Base-by-base conservation (phyloP, 1,140 invertebrate genomes). In the Paracyclopina nana region DNA sequence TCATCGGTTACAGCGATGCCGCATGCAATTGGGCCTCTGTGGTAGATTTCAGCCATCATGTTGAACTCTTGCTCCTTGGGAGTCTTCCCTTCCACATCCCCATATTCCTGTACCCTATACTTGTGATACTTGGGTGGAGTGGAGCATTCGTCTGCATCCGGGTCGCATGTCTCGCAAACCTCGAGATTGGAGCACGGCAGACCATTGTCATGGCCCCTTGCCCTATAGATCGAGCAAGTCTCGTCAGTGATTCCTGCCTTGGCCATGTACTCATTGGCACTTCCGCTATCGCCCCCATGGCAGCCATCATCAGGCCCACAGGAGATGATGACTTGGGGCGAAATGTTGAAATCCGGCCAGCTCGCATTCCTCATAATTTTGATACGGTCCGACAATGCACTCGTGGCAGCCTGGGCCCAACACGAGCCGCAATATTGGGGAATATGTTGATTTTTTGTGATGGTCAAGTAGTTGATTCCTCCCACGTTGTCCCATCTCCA, bases 21-120 rank as follows among this genome's bases (percentile, higher is more conserved):
- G 25, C 50, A 52, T 14, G 31, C 16, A 16, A 52, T 52, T 9
- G 50, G 50, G 22, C 50, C 50, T 6, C 50, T n/a, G 9, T 52
- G 43, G 20, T 50, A 44, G 25, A 52, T 52, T 26, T 52, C 50
- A 11, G n/a, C 20, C 50, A 52, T 52, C 50, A 52, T 52, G 11
- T 44, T 25, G 18, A 3, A 4, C 45, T 48, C 45, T 27, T 48
- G 50, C 20, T 44, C 34, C n/a, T 16, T 43, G 38, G 22, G 3
- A 6, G 18, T 26, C 24, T 12, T 11, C 20, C 50, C 50, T 9
- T 46, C 40, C 12, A 52, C 34, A 29, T 44, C 43, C 6, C 34
- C 50, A 27, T 52, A 52, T 27, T 52, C 38, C 18, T 52, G 38
- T 18, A 52, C 26, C 4, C 12, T 16, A 40, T 52, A 52, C n/a